phyloP scores from a whole-genome alignment of 2,113 vertebrate genomes.

The Spea multiplicata region DNA sequence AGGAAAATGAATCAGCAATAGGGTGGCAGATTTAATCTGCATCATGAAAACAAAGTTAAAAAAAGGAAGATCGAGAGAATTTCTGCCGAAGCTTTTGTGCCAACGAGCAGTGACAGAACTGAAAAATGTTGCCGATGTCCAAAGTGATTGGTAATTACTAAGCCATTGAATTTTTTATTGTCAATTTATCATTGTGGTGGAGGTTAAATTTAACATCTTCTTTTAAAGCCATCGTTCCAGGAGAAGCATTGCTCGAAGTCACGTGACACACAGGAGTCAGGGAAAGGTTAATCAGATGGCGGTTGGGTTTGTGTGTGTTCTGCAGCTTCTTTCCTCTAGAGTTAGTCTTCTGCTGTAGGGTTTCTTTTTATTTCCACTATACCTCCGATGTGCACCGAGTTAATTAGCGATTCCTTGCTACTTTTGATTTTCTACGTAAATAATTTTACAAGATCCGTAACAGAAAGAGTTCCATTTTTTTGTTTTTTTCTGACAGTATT shows the following conservation, averaged over 20 bases:
- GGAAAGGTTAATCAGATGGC: constrained; percentile 97
- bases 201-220: constrained; percentile 97
- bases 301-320: constrained; percentile 79
- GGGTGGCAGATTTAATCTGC: constrained; percentile 99
- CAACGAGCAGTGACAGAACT: constrained; percentile 90
- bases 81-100: constrained; percentile 90
- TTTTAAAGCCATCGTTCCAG: constrained; percentile 84
- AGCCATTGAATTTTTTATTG: constrained; percentile 98
- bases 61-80: constrained; percentile 87
- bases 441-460: background rate
- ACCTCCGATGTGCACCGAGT: constrained; percentile 56
- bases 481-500: background rate
- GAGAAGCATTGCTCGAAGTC: constrained; percentile 74
- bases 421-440: background rate
- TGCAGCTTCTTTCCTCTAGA: constrained; percentile 65
- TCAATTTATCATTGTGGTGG: constrained; percentile 98
- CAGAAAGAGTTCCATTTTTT: background rate
- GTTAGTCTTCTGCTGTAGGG: constrained; percentile 47
- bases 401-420: constrained; percentile 41
- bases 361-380: constrained; percentile 54
- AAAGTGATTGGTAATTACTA: constrained; percentile 99
- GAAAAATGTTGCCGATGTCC: constrained; percentile 96
- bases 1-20: constrained; percentile 99
- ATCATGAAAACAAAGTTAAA: constrained; percentile 99
- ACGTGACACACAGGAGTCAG: constrained; percentile 82